Conservation (phyloP, 30 jellyfish, hydroid and myxozoan species). For the Calvadosia cruxmelitensis region DNA sequence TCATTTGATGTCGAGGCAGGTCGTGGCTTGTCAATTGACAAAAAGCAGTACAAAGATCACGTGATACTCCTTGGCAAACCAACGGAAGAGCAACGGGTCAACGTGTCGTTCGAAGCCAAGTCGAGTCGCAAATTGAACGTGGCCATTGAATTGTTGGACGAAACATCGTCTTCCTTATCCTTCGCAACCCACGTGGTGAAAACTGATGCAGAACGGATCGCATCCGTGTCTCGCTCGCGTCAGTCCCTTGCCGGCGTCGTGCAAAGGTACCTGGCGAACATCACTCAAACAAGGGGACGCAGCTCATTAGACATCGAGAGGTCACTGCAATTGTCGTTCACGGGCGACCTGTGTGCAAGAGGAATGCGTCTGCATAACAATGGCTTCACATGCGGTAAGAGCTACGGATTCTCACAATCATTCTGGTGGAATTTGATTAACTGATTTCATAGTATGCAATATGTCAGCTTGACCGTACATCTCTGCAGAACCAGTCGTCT, state of each 20-base stretch:
- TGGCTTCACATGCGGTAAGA: constrained; percentile 61
- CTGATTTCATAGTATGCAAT: not conserved
- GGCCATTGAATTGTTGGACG: constrained; percentile 13
- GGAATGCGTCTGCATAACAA: constrained; percentile 34
- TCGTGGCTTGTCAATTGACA: constrained; percentile 16
- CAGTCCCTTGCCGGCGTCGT: constrained; percentile 14
- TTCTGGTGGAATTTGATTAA: not conserved
- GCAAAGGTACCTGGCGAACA: not conserved
- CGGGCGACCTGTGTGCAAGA: constrained; percentile 26
- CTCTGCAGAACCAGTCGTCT: too few species aligned
- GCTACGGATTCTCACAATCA: not conserved
- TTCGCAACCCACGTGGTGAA: not conserved
- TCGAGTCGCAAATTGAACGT: constrained; percentile 17
- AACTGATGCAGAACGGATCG: constrained; percentile 14
- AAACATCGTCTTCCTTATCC: not conserved
- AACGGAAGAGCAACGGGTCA: constrained; percentile 8
- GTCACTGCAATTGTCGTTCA: constrained; percentile 18
- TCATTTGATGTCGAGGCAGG: constrained; percentile 15
- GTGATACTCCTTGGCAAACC: constrained; percentile 12
- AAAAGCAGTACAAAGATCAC: not conserved
- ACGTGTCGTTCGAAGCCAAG: constrained; percentile 24
- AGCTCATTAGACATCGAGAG: not conserved
- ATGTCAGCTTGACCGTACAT: not conserved
- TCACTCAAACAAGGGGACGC: not conserved
- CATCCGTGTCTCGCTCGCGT: constrained; percentile 24